Percentiles rank a stretch among this genome's conserved stretches.
phyloP scores from a whole-genome alignment of 1,140 invertebrate species.

The Portunus trituberculatus region DNA sequence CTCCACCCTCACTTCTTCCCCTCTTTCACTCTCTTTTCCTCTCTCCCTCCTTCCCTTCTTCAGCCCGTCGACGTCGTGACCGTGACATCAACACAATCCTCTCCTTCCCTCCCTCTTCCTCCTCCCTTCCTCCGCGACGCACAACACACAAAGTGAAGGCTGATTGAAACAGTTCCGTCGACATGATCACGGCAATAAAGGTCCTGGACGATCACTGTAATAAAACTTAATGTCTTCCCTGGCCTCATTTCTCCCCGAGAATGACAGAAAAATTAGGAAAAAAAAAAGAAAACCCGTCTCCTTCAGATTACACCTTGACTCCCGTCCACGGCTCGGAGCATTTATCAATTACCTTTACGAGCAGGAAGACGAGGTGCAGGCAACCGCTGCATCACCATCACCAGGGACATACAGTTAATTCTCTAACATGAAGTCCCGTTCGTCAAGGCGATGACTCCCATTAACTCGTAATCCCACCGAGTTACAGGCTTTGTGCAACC shows the following conservation, averaged over 20 bases:
- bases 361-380: neutral
- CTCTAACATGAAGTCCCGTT: neutral
- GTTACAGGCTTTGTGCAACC: neutral
- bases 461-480: neutral
- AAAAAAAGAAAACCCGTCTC: neutral
- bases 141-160: neutral
- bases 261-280: neutral
- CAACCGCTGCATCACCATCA: neutral
- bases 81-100: neutral
- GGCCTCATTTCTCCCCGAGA: neutral
- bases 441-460: neutral
- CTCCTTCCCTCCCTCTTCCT: neutral
- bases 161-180: neutral
- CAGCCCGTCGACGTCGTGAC: neutral
- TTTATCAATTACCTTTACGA: neutral
- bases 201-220: neutral
- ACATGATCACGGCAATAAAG: slow-evolving; percentile 21
- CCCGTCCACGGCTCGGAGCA: neutral
- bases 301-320: neutral
- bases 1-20: neutral
- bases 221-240: neutral
- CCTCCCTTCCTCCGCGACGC: neutral
- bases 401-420: neutral
- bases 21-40: neutral
- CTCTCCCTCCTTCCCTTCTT: too few relatives aligned